Evolutionary conservation across 1,140 invertebrate genomes (phyloP).

Genomic region (Penaeus vannamei): DNA sequence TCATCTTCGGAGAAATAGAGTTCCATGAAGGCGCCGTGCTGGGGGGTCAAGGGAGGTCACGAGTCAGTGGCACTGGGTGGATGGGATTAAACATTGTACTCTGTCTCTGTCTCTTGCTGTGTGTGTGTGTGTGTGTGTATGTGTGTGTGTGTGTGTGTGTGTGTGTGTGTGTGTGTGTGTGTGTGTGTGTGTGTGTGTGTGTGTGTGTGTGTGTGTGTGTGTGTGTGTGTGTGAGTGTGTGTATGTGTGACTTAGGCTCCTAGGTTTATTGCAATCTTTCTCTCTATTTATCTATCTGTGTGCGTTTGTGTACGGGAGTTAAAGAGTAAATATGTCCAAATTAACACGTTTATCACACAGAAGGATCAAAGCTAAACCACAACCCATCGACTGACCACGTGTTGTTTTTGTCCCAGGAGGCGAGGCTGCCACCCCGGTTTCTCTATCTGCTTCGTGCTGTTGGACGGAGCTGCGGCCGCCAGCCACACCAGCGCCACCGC

Average conservation of each 20-base stretch:
- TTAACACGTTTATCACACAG: too few species aligned
- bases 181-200: too few species aligned
- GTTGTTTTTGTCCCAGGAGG: slow-evolving; percentile 40
- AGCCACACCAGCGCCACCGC: not conserved
- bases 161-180: too few species aligned
- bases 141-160: too few species aligned
- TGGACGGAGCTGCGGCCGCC: not conserved
- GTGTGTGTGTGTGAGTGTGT: too few species aligned
- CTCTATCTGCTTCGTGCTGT: not conserved
- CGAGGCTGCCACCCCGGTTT: slow-evolving; percentile 51
- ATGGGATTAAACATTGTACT: not conserved
- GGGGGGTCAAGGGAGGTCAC: slow-evolving; percentile 22
- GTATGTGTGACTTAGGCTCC: too few species aligned
- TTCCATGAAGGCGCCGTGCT: slow-evolving; percentile 69
- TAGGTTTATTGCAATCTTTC: too few species aligned
- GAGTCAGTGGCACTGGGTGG: not conserved
- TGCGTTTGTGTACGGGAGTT: too few species aligned
- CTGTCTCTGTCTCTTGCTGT: too few species aligned
- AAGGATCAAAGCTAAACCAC: not conserved
- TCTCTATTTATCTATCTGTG: not conserved
- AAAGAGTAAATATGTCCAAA: too few species aligned
- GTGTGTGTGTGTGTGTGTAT: too few species aligned
- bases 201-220: too few species aligned
- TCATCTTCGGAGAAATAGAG: slow-evolving; percentile 67
- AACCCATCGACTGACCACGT: not conserved